Conservation (phyloP, 2,888 invertebrate genomes). For the Gymnosoma rotundatum region DNA sequence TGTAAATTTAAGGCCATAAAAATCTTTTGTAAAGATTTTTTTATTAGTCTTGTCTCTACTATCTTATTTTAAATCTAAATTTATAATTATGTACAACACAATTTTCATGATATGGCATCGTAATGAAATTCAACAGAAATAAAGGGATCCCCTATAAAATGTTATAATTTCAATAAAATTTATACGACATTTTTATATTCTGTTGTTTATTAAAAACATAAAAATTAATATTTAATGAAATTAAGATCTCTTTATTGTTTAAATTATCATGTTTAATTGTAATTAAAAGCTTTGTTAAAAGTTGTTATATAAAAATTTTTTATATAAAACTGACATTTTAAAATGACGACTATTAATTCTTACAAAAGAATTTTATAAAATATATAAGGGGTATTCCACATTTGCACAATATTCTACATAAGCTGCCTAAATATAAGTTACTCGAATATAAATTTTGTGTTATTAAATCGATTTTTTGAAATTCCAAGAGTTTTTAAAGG, state of each 20-base stretch:
- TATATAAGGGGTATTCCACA: too few relatives aligned
- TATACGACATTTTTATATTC: neutral
- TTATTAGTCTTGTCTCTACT: neutral
- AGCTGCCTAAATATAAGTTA: too few relatives aligned
- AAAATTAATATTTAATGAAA: slow-evolving; percentile 11
- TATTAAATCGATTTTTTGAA: too few relatives aligned
- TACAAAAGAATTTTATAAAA: too few relatives aligned
- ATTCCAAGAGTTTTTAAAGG: too few relatives aligned
- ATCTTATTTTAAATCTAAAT: neutral
- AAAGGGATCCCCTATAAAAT: slow-evolving; percentile 2
- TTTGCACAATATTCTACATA: too few relatives aligned
- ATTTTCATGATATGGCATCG: neutral
- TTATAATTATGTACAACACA: slow-evolving; percentile 15
- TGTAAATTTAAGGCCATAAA: slow-evolving; percentile 9
- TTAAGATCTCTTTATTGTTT: slow-evolving; percentile 21
- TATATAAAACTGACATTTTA: too few relatives aligned
- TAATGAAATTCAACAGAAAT: neutral
- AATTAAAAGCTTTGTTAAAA: neutral
- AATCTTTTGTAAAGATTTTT: neutral
- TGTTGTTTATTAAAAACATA: neutral
- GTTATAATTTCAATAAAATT: slow-evolving; percentile 5
- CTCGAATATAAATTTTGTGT: too few relatives aligned
- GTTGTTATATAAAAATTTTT: neutral
- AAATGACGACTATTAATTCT: too few relatives aligned
- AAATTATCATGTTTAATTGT: slow-evolving; percentile 12